Evolutionary conservation across 2,113 vertebrate genomes (phyloP).

Genomic region (Neolamprologus tretocephalus): DNA sequence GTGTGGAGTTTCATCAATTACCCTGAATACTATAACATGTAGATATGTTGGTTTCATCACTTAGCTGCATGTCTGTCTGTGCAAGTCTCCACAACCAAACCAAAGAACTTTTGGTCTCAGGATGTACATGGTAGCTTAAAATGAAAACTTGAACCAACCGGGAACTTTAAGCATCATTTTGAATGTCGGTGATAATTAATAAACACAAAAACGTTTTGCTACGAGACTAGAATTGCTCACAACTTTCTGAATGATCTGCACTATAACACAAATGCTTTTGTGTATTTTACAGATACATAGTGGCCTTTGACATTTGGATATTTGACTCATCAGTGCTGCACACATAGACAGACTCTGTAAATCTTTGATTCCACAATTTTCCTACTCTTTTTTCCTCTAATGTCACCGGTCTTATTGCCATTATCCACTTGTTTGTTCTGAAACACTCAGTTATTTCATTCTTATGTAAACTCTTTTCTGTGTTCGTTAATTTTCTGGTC

Average conservation of each 20-base stretch:
- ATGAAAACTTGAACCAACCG: not conserved
- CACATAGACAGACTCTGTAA: not conserved
- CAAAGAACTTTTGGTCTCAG: not conserved
- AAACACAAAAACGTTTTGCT: not conserved
- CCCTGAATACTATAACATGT: not conserved
- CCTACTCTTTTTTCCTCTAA: not conserved
- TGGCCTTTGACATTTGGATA: not conserved
- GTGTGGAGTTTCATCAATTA: not conserved
- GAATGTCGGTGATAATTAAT: not conserved
- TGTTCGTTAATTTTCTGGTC: not conserved
- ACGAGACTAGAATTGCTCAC: not conserved
- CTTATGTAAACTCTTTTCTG: not conserved
- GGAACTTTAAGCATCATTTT: not conserved
- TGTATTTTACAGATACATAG: not conserved
- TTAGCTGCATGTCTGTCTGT: not conserved
- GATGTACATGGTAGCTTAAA: not conserved
- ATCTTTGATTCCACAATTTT: not conserved
- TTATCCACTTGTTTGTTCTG: not conserved
- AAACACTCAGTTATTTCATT: not conserved
- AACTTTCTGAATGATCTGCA: not conserved
- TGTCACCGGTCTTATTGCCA: not conserved
- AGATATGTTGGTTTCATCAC: not conserved
- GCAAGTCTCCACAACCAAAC: not conserved
- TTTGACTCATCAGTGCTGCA: not conserved
- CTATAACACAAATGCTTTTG: not conserved